phyloP scores from a whole-genome alignment of 1,140 invertebrate genomes.

The Drosophila bocqueti region DNA sequence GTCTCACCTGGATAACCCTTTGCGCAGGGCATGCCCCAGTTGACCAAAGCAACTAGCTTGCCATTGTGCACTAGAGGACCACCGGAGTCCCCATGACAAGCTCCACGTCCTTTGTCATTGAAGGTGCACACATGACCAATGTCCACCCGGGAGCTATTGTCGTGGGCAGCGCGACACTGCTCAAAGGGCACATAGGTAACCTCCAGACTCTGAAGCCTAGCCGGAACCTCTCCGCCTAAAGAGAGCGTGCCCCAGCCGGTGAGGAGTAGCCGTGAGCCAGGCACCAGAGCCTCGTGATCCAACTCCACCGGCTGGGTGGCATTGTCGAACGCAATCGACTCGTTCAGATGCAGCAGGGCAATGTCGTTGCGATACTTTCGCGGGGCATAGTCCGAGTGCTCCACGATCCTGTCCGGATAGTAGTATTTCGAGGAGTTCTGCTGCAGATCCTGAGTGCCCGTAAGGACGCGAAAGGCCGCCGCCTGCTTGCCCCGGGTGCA shows the following conservation, averaged over 20 bases:
- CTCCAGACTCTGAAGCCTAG: conserved; percentile 75
- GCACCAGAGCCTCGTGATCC: conserved; percentile 53
- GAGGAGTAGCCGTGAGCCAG: conserved; percentile 80
- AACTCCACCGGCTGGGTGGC: conserved; percentile 85
- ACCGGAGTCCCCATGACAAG: conserved; percentile 86
- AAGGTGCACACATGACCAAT: conserved; percentile 87
- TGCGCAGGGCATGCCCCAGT: conserved; percentile 87
- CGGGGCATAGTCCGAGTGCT: conserved; percentile 77
- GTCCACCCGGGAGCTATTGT: conserved; percentile 75
- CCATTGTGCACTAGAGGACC: conserved; percentile 85
- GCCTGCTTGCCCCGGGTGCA: conserved; percentile 74
- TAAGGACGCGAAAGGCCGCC: conserved; percentile 55
- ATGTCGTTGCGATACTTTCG: conserved; percentile 86
- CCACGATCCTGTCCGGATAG: conserved; percentile 70
- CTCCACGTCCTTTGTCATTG: conserved; percentile 87
- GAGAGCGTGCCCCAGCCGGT: conserved; percentile 87
- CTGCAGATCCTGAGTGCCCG: conserved; percentile 73
- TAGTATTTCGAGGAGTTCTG: conserved; percentile 70
- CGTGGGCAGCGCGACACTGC: conserved; percentile 72
- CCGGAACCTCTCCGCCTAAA: conserved; percentile 72
- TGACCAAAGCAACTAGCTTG: conserved; percentile 86
- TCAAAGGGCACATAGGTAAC: conserved; percentile 73
- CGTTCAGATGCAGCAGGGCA: conserved; percentile 85
- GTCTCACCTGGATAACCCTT: conserved; percentile 79
- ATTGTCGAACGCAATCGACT: conserved; percentile 85